Percentiles rank a stretch among this genome's conserved stretches.
phyloP scores from a whole-genome alignment of 2,888 invertebrate species.

The Drosophila koepferae region DNA sequence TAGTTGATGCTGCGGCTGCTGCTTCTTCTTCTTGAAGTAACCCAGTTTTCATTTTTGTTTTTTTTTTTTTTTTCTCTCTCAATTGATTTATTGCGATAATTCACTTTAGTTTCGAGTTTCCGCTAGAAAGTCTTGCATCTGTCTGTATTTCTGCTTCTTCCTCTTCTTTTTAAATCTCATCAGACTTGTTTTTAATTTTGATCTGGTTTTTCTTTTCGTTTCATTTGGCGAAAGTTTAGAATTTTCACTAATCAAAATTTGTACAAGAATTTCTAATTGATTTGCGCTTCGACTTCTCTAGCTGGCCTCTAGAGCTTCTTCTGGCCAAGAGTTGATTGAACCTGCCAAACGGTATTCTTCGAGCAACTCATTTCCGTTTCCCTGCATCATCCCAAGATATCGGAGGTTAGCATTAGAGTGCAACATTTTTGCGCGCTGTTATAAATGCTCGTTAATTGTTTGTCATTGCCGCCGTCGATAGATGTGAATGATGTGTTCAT shows the following conservation, averaged over 20 bases:
- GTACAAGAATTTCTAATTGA: neutral
- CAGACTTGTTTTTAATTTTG: slow-evolving; percentile 25
- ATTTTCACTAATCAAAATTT: slow-evolving; percentile 59
- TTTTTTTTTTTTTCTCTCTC: slow-evolving; percentile 14
- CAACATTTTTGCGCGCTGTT: slow-evolving; percentile 40
- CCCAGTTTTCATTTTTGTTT: slow-evolving; percentile 19
- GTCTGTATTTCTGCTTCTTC: neutral
- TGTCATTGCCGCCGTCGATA: slow-evolving; percentile 33
- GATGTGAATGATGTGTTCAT: slow-evolving; percentile 25
- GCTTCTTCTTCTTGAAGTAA: slow-evolving; percentile 19
- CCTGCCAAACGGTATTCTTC: slow-evolving; percentile 47
- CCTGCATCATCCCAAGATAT: slow-evolving; percentile 17
- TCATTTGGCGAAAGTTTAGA: slow-evolving; percentile 69
- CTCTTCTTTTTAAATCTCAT: slow-evolving; percentile 10
- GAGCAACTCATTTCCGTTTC: slow-evolving; percentile 73
- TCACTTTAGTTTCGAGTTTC: slow-evolving; percentile 37
- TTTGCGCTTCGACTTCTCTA: neutral
- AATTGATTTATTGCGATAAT: slow-evolving; percentile 60
- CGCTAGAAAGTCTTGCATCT: slow-evolving; percentile 54
- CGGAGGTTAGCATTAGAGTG: slow-evolving; percentile 38
- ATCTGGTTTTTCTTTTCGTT: slow-evolving; percentile 47
- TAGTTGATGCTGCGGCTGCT: neutral
- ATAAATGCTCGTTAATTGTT: slow-evolving; percentile 26
- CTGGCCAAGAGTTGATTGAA: slow-evolving; percentile 57
- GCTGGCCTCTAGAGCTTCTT: neutral